These are phyloP conservation scores for Stenopsyche tienmushanensis DNA, from an alignment of 1,140 invertebrate species.

Conservation along the genomic window DNA sequence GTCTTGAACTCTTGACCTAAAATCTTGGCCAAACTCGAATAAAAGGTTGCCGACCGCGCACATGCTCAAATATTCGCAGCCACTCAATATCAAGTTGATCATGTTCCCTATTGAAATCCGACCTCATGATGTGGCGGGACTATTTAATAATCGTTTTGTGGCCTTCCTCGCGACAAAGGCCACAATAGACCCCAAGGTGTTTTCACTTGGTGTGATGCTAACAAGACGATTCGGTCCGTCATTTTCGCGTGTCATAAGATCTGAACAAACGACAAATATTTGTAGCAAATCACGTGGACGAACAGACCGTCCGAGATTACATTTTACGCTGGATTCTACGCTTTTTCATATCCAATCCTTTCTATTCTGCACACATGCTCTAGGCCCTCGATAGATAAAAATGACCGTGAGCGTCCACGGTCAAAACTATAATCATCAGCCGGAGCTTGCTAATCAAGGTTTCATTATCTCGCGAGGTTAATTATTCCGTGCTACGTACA, in stretches of 20 bases:
- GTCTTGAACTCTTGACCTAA: no score
- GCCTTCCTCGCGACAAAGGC: conserved; percentile 26
- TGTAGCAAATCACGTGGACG: background rate
- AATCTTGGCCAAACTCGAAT: no score
- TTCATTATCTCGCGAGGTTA: conserved; percentile 24
- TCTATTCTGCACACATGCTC: background rate
- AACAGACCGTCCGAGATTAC: background rate
- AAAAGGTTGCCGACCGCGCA: no score
- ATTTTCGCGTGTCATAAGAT: background rate
- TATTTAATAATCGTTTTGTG: conserved; percentile 23
- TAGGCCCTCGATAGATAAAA: background rate
- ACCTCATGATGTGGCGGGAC: conserved; percentile 1
- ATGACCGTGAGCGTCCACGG: conserved; percentile 21
- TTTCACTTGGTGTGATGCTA: conserved; percentile 27
- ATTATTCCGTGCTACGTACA: no score
- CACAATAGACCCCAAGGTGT: conserved; percentile 29
- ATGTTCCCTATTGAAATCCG: background rate
- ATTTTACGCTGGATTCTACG: no score
- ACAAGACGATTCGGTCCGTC: conserved; percentile 14
- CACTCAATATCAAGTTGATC: background rate
- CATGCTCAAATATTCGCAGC: no score
- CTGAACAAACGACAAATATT: background rate
- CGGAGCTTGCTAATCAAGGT: conserved; percentile 25
- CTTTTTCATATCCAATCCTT: conserved; percentile 3
- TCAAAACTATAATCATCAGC: conserved; percentile 6